Percentiles rank a stretch among this genome's conserved stretches.
These are phyloP conservation scores for Spinus olivaceus DNA, from an alignment of 2,797 vertebrate genomes.

Conservation along the genomic window DNA sequence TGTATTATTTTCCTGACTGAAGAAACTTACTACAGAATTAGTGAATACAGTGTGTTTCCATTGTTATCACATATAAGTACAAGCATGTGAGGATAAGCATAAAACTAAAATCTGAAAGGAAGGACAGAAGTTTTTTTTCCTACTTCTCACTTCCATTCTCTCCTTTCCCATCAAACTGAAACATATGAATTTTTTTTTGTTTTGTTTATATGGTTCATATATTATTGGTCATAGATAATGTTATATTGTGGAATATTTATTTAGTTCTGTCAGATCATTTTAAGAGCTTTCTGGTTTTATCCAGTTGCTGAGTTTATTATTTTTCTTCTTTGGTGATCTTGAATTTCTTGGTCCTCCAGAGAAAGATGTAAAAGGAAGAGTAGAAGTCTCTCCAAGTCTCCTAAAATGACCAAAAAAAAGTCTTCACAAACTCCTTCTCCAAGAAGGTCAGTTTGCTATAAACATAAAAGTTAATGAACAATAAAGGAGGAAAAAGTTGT, in stretches of 20 bases:
- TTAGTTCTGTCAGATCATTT: not conserved
- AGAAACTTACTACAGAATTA: not conserved
- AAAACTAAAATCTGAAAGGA: not conserved
- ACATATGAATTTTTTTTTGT: not conserved
- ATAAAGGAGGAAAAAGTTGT: not conserved
- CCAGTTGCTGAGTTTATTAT: not conserved
- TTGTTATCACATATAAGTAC: not conserved
- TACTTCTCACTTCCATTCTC: not conserved
- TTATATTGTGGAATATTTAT: not conserved
- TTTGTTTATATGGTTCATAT: not conserved
- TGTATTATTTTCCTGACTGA: not conserved
- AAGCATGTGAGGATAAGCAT: not conserved
- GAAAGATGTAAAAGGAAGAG: constrained; percentile 85
- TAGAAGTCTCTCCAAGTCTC: constrained; percentile 81
- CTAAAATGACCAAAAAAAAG: constrained; percentile 80
- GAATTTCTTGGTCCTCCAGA: constrained; percentile 67
- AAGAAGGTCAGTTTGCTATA: constrained; percentile 74
- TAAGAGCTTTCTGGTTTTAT: not conserved
- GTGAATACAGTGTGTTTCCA: not conserved
- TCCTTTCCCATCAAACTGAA: not conserved
- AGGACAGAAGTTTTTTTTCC: not conserved
- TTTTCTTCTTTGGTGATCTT: not conserved
- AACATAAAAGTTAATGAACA: not conserved
- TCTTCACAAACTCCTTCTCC: constrained; percentile 83
- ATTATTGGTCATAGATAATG: not conserved